These are phyloP conservation scores for Mionectes olivaceus DNA, from an alignment of 2,797 vertebrate genomes.

Conservation along the genomic window DNA sequence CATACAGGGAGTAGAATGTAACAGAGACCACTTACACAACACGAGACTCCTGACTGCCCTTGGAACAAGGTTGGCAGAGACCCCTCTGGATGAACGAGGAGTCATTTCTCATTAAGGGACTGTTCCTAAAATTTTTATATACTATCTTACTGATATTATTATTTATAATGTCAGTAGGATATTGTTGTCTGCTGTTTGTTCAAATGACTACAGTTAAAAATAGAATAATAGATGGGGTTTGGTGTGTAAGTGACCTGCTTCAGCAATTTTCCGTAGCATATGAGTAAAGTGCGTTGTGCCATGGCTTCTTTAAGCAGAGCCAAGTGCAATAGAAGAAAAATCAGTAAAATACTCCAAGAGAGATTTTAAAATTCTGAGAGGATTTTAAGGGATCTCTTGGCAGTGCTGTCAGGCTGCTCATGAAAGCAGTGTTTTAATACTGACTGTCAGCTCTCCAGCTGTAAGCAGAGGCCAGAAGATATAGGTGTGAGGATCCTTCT, in stretches of 20 bases:
- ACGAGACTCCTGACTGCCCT: conserved; percentile 9
- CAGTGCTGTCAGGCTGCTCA: not conserved
- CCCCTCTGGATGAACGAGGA: not conserved
- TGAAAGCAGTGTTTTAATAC: not conserved
- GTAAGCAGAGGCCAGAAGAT: not conserved
- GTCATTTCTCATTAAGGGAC: not conserved
- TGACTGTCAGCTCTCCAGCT: not conserved
- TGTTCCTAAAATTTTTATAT: not conserved
- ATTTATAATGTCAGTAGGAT: not conserved
- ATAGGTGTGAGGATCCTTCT: not conserved
- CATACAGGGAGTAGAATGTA: not conserved
- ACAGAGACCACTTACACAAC: conserved; percentile 40
- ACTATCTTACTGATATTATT: not conserved
- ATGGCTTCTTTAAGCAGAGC: not conserved
- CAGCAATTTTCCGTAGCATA: not conserved
- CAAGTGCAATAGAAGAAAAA: not conserved
- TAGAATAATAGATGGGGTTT: not conserved
- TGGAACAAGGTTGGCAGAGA: conserved; percentile 40
- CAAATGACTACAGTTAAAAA: not conserved
- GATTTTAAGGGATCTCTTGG: not conserved
- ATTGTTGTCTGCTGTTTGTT: not conserved
- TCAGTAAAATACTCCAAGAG: not conserved
- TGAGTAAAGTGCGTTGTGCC: not conserved
- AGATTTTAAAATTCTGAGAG: not conserved
- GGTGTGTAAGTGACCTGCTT: not conserved